A percentile compares a stretch with the other conserved stretches of the same genome.
Conservation (phyloP, 2,113 vertebrate species). For the Myotis lucifugus region DNA sequence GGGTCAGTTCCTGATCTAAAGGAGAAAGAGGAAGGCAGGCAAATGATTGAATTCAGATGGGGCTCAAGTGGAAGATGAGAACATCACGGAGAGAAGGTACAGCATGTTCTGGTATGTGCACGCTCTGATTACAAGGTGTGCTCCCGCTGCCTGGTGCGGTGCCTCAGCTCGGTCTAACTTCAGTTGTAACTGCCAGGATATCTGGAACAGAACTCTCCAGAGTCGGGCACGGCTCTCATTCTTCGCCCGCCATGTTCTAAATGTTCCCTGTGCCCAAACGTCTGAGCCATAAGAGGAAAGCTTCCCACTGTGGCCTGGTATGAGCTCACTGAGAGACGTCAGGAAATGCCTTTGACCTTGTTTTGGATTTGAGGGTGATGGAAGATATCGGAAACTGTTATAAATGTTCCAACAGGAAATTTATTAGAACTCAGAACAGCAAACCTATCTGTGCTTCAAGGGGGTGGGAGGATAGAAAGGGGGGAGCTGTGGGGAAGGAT, state of each 20-base stretch:
- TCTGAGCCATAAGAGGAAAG: neutral
- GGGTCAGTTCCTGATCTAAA: slow-evolving; percentile 12
- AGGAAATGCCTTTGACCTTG: slow-evolving; percentile 32
- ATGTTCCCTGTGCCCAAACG: neutral
- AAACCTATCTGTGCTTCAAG: neutral
- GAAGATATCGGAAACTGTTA: neutral
- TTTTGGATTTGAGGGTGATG: slow-evolving; percentile 35
- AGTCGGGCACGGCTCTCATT: neutral
- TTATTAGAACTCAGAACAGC: neutral
- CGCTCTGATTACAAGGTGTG: slow-evolving; percentile 30
- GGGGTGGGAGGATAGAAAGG: neutral
- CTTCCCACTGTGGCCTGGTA: neutral
- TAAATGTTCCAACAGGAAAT: neutral
- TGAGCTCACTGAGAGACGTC: slow-evolving; percentile 13
- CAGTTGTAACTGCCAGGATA: neutral
- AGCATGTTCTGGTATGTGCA: neutral
- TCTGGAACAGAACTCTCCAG: neutral
- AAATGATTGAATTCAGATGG: slow-evolving; percentile 32
- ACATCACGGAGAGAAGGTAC: neutral
- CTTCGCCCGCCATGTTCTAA: neutral
- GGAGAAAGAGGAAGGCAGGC: neutral
- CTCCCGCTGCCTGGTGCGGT: neutral
- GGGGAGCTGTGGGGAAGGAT: neutral
- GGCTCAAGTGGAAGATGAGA: neutral
- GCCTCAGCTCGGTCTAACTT: neutral